These are phyloP conservation scores for Crotalus tigris DNA, from an alignment of 2,113 vertebrate genomes.

Conservation along the genomic window DNA sequence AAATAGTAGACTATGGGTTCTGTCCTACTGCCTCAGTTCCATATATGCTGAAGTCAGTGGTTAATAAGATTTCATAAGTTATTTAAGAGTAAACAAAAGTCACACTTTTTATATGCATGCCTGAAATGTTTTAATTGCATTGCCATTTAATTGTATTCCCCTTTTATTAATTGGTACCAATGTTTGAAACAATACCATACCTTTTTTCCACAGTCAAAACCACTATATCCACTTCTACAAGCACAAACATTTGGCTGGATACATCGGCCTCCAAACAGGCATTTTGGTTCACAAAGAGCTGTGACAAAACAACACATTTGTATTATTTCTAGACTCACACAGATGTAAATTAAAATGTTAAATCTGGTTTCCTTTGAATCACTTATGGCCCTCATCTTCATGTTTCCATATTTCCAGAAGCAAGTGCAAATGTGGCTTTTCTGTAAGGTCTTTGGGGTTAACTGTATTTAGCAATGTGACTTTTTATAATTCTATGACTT, in stretches of 20 bases:
- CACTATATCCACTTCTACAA: slow-evolving; percentile 66
- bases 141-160: slow-evolving; percentile 14
- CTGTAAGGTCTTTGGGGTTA: neutral
- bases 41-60: neutral
- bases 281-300: slow-evolving; percentile 66
- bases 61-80: slow-evolving; percentile 29
- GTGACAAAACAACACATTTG: neutral
- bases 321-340: neutral
- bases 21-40: slow-evolving; percentile 4
- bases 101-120: neutral
- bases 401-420: neutral
- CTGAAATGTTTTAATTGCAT: slow-evolving; percentile 15
- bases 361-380: neutral
- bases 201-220: slow-evolving; percentile 62
- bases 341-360: neutral
- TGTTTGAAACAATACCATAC: slow-evolving; percentile 44
- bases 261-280: slow-evolving; percentile 66
- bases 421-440: neutral
- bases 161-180: neutral
- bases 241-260: slow-evolving; percentile 73
- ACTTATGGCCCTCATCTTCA: neutral
- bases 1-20: slow-evolving; percentile 29
- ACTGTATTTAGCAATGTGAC: neutral
- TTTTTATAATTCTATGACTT: neutral
- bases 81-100: slow-evolving; percentile 23